Base-by-base conservation (phyloP, 2,888 invertebrate genomes). In the Brachypalpus laphriformis region DNA sequence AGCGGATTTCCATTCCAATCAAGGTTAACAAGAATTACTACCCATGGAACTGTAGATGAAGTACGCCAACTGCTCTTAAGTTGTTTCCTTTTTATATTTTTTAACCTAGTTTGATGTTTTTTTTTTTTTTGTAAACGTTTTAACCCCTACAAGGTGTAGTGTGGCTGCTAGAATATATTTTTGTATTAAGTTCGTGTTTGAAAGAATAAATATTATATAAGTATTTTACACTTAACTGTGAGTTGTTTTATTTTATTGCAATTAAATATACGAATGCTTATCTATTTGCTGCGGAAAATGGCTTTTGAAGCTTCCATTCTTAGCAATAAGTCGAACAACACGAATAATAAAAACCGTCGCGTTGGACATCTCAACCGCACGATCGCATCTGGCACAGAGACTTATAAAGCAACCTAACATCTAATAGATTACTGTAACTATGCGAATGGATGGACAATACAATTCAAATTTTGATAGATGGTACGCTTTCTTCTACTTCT, bases 1-100 rank as follows among this genome's bases (percentile, higher is more conserved):
- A 91, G 78, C 89, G 89, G n/a, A 89, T 91, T n/a, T 88, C 87
- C 25, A 89, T 91, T 78, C 91, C 91, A 66, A 89, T 91, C 72
- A 88, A 78, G 63, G 88, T 89, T 78, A 37, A 63, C 34, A 72
- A 80, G 22, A 65, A 42, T 7, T 83, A 80, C 40, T 80, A 34
- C 25, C 74, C 83, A n/a, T 70, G 80, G 74, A 78, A 86, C 54
- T 49, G 74, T 11, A 74, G 74, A 83, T 83, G 22, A 57, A 54
- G 25, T 59, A 9, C 4, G 5, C 14, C n/a, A 16, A 4, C 11
- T 45, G 22, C n/a, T 28, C 3, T 45, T n/a, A 5, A 42, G 8
- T 31, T 31, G 31, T 14, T 34, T 1, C 4, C 45, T n/a, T 6
- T 57, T 51, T 34, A 37, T 34, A 28, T 40, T 72, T 66, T 57